Conservation (phyloP, 2,113 vertebrate genomes). For the Diadophis punctatus region DNA sequence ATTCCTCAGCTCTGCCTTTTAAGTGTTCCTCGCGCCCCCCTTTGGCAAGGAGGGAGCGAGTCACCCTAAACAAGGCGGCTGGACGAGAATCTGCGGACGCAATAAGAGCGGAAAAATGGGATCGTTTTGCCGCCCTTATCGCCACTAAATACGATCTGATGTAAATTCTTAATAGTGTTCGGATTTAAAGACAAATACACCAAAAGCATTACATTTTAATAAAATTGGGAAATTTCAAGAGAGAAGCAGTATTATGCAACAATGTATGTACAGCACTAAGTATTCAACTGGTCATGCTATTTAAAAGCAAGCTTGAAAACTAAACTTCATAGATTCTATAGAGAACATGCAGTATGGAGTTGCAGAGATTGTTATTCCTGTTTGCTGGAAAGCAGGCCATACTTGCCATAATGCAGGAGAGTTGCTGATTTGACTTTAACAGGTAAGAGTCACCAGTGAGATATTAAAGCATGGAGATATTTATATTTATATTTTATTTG, state of each 20-base stretch:
- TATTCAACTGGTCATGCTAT: not conserved
- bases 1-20: too few species aligned
- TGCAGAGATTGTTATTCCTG: not conserved
- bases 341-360: not conserved
- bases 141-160: too few species aligned
- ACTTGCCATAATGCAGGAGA: not conserved
- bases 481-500: too few species aligned
- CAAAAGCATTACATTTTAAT: not conserved
- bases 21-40: too few species aligned
- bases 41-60: too few species aligned
- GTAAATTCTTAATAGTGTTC: too few species aligned
- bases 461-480: too few species aligned
- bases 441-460: not conserved
- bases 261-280: not conserved
- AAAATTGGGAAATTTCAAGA: not conserved
- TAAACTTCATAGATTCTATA: not conserved
- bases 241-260: not conserved
- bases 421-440: not conserved
- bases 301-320: not conserved
- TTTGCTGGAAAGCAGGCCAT: not conserved
- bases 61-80: too few species aligned
- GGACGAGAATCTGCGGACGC: too few species aligned
- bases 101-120: too few species aligned
- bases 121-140: too few species aligned
- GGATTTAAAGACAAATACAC: not conserved